These are phyloP conservation scores for Chouioia cunea DNA, from an alignment of 2,888 invertebrate genomes.

Conservation along the genomic window DNA sequence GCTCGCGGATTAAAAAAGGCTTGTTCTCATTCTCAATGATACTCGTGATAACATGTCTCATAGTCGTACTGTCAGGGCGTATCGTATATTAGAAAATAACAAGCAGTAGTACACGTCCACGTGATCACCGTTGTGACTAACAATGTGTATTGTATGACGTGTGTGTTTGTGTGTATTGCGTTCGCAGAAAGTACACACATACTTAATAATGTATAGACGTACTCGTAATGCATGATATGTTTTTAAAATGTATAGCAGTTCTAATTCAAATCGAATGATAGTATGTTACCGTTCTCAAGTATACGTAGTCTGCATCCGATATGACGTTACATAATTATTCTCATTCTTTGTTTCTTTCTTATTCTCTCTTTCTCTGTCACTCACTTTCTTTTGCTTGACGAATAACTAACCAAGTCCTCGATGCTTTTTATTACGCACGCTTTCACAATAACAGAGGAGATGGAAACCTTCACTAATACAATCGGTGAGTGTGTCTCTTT, in stretches of 20 bases:
- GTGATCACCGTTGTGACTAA: slow-evolving; percentile 28
- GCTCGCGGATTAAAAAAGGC: slow-evolving; percentile 8
- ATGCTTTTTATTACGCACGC: slow-evolving; percentile 55
- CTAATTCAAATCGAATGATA: slow-evolving; percentile 17
- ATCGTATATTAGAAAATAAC: slow-evolving; percentile 27
- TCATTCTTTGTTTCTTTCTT: slow-evolving; percentile 37
- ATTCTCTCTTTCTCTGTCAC: slow-evolving; percentile 31
- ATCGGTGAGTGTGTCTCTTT: slow-evolving; percentile 61
- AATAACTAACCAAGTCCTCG: slow-evolving; percentile 44
- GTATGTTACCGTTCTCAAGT: slow-evolving; percentile 5
- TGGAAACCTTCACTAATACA: slow-evolving; percentile 65
- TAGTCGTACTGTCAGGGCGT: slow-evolving; percentile 18
- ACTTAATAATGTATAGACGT: slow-evolving; percentile 10
- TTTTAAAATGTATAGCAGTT: slow-evolving; percentile 22
- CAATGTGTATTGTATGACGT: slow-evolving; percentile 7
- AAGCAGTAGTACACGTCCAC: slow-evolving; percentile 8
- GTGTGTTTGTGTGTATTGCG: background rate
- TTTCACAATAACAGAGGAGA: slow-evolving; percentile 60
- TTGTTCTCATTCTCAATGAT: slow-evolving; percentile 18
- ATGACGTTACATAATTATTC: no score
- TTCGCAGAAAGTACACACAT: no score
- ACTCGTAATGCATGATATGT: slow-evolving; percentile 29
- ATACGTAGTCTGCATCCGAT: background rate
- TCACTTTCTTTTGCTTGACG: background rate
- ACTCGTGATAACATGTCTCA: slow-evolving; percentile 21